phyloP scores from a whole-genome alignment of 1,140 invertebrate species.

The Drepana arcuata region DNA sequence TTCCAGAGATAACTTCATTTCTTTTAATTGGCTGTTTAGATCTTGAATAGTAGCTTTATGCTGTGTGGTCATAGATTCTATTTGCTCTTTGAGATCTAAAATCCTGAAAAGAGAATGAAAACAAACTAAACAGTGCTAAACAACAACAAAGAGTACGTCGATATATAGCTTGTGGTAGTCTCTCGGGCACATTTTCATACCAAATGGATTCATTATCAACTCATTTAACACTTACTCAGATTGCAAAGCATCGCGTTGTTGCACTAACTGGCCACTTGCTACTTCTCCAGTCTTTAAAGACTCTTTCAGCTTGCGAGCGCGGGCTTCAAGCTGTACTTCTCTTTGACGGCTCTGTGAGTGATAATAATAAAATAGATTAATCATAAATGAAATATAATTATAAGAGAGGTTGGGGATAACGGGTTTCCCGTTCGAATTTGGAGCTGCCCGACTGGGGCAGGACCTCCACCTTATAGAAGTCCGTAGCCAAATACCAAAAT shows the following conservation, averaged over 20 bases:
- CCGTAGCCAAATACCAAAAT: no score
- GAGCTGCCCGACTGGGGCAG: no score
- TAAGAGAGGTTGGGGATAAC: no score
- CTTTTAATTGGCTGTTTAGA: slow-evolving; percentile 37
- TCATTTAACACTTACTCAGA: slow-evolving; percentile 33
- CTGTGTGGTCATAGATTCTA: slow-evolving; percentile 29
- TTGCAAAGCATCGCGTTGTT: slow-evolving; percentile 47
- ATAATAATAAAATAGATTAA: no score
- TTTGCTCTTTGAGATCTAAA: slow-evolving; percentile 40
- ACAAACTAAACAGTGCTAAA: no score
- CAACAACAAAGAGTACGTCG: no score
- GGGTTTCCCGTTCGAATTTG: no score
- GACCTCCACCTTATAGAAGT: no score
- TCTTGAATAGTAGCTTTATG: slow-evolving; percentile 33
- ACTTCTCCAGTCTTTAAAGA: slow-evolving; percentile 58
- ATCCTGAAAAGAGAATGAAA: slow-evolving; percentile 21
- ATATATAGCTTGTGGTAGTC: no score
- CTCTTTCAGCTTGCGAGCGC: slow-evolving; percentile 55
- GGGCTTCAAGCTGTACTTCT: slow-evolving; percentile 51
- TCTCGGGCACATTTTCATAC: no score
- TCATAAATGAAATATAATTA: no score
- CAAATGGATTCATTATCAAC: not conserved
- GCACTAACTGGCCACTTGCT: slow-evolving; percentile 36
- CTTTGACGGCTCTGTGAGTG: slow-evolving; percentile 41
- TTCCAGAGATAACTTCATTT: slow-evolving; percentile 29